Conservation (phyloP, 2,113 vertebrate species). For the Alethe castanea region DNA sequence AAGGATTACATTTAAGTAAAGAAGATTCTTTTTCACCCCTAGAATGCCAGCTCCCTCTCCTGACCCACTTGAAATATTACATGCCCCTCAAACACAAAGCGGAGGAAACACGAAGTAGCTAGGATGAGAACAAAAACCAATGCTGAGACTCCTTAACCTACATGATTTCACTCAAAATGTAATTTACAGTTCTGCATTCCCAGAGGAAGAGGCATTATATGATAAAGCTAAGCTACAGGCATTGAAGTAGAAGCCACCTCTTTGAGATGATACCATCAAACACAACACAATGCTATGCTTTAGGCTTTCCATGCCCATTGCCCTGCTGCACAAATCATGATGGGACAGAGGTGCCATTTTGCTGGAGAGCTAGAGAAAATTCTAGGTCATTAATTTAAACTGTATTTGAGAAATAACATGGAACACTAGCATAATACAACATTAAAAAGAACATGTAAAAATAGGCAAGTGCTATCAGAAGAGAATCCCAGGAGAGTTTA, state of each 20-base stretch:
- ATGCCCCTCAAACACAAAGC: not conserved
- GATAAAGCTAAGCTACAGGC: not conserved
- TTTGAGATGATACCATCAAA: not conserved
- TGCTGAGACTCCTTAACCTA: not conserved
- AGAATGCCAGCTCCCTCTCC: slow-evolving; percentile 31
- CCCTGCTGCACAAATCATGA: fast-evolving
- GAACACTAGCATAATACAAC: not conserved
- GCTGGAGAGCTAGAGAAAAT: not conserved
- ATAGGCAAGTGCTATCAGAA: not conserved
- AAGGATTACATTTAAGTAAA: not conserved
- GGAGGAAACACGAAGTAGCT: not conserved
- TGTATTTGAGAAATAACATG: not conserved
- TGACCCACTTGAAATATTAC: slow-evolving; percentile 24
- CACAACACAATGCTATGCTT: fast-evolving
- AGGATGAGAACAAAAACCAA: not conserved
- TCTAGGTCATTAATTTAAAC: not conserved
- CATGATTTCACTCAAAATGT: not conserved
- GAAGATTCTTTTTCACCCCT: not conserved
- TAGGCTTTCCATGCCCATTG: not conserved
- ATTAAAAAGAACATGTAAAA: not conserved
- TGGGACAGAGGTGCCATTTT: not conserved
- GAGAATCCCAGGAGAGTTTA: not conserved
- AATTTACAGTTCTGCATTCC: not conserved
- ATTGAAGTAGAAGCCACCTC: not conserved
- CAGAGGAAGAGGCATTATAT: not conserved